Conservation (phyloP, 1,140 invertebrate genomes). For the Cotesia vestalis region DNA sequence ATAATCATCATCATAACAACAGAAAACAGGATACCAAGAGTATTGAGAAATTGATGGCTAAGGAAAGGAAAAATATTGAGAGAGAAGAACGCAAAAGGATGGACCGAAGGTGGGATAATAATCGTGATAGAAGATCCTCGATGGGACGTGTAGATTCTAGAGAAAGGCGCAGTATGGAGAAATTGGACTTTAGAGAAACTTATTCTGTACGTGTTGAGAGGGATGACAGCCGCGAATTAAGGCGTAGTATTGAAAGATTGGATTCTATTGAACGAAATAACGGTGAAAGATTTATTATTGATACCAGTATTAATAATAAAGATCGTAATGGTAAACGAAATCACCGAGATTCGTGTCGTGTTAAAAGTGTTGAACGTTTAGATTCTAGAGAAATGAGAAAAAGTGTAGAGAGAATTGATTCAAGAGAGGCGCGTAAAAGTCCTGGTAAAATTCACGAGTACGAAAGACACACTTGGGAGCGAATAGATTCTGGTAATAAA, state of each 20-base stretch:
- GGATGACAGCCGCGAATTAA: conserved; percentile 49
- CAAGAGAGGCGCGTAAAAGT: conserved; percentile 40
- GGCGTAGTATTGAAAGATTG: conserved; percentile 56
- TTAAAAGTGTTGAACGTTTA: conserved; percentile 50
- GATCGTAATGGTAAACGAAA: conserved; percentile 23
- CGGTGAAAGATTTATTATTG: too few relatives aligned
- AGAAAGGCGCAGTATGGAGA: conserved; percentile 53
- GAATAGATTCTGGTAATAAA: conserved; percentile 51
- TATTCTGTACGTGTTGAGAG: conserved; percentile 42
- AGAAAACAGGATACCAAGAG: conserved; percentile 29
- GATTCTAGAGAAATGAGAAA: conserved; percentile 52
- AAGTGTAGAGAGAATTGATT: conserved; percentile 47
- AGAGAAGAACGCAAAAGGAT: conserved; percentile 53
- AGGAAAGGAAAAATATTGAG: conserved; percentile 52
- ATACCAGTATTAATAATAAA: too few relatives aligned
- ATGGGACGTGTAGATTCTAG: conserved; percentile 51
- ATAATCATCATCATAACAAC: conserved; percentile 43
- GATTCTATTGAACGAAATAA: conserved; percentile 43
- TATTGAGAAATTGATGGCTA: conserved; percentile 50
- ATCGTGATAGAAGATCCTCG: conserved; percentile 44
- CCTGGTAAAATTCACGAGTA: conserved; percentile 45
- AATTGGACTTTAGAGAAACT: conserved; percentile 51
- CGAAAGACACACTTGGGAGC: conserved; percentile 54
- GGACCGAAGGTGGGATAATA: conserved; percentile 51
- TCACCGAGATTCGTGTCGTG: conserved; percentile 38